Conservation (phyloP, 2,888 invertebrate species). For the Micoletzkya japonica region DNA sequence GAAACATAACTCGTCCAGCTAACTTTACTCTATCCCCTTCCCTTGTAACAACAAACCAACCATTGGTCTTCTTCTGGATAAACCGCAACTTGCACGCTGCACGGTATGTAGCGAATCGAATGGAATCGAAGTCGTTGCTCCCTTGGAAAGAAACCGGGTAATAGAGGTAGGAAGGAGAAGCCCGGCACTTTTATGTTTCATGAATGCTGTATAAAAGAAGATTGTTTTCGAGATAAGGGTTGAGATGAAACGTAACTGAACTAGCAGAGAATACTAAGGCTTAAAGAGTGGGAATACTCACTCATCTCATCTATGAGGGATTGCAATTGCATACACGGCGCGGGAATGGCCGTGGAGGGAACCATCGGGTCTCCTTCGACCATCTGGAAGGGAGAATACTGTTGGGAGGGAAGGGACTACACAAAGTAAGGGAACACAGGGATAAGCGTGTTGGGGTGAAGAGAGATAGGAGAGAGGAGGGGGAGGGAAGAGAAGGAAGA, state of each 20-base stretch:
- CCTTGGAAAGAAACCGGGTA: too few species aligned
- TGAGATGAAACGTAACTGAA: too few species aligned
- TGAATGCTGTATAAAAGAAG: too few species aligned
- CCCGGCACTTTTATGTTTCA: too few species aligned
- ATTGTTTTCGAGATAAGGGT: too few species aligned
- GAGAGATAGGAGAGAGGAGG: not conserved
- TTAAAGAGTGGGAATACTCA: conserved; percentile 34
- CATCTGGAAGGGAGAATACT: too few species aligned
- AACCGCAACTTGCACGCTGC: conserved; percentile 95
- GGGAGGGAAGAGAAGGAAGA: conserved; percentile 2
- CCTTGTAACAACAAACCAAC: too few species aligned
- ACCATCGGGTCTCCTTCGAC: not conserved
- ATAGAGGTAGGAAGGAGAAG: too few species aligned
- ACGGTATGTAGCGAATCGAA: conserved; percentile 94
- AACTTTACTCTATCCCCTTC: too few species aligned
- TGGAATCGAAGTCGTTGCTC: conserved; percentile 87
- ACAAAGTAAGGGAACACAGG: not conserved
- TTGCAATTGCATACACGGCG: conserved; percentile 45
- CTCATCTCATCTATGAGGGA: conserved; percentile 61
- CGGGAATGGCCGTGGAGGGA: conserved; percentile 23
- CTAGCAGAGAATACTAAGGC: not conserved
- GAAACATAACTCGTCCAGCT: too few species aligned
- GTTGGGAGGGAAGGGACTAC: not conserved
- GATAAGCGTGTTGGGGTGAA: not conserved
- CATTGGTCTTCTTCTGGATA: conserved; percentile 94